These are phyloP conservation scores for Hydropsyche betteni DNA, from an alignment of 2,888 invertebrate genomes.

Conservation along the genomic window DNA sequence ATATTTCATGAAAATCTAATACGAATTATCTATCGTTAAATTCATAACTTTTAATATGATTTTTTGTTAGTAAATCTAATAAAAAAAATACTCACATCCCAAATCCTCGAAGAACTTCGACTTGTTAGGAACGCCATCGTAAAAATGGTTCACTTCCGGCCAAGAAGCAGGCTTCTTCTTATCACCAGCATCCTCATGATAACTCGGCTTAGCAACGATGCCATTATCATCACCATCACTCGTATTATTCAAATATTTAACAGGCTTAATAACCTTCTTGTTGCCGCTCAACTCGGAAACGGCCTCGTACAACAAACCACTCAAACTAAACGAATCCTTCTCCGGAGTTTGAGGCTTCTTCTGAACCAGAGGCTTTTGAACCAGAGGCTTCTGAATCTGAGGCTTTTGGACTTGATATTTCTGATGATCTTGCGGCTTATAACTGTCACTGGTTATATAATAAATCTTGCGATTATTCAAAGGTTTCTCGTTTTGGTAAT, in stretches of 20 bases:
- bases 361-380: slow-evolving; percentile 42
- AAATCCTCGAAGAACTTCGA: slow-evolving; percentile 77
- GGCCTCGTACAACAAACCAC: slow-evolving; percentile 16
- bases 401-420: slow-evolving; percentile 33
- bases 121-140: slow-evolving; percentile 54
- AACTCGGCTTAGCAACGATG: slow-evolving; percentile 37
- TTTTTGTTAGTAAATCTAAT: not conserved
- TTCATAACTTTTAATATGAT: too few species aligned
- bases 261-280: slow-evolving; percentile 17
- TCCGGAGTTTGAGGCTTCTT: slow-evolving; percentile 3
- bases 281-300: slow-evolving; percentile 4
- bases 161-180: slow-evolving; percentile 7
- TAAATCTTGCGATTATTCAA: slow-evolving; percentile 45
- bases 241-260: not conserved
- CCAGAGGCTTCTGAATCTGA: slow-evolving; percentile 30
- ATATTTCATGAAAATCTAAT: too few species aligned
- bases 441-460: slow-evolving; percentile 41
- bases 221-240: slow-evolving; percentile 5
- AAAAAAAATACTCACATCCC: slow-evolving; percentile 69
- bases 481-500: slow-evolving; percentile 43
- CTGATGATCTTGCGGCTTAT: slow-evolving; percentile 29
- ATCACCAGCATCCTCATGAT: not conserved
- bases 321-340: slow-evolving; percentile 18
- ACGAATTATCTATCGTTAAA: too few species aligned
- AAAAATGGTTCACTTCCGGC: slow-evolving; percentile 50